A percentile compares a stretch with the other conserved stretches of the same genome.
Evolutionary conservation across 53 echinoderm and acorn worm species (phyloP).

Genomic region (Paracentrotus lividus): DNA sequence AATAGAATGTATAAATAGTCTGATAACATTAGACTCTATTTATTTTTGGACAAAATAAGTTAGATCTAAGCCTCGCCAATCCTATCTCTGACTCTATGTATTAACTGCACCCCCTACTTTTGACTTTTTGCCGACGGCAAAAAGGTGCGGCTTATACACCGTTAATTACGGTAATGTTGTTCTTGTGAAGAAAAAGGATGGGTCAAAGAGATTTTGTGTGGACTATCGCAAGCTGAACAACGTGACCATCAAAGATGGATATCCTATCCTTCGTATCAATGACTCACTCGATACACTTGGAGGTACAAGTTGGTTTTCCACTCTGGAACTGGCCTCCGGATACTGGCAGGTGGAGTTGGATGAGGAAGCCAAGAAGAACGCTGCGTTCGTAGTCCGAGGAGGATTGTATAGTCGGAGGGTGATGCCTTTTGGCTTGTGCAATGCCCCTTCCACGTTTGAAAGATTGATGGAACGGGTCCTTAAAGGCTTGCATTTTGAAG

Average conservation of each 20-base stretch:
- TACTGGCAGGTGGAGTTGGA: slow-evolving; percentile 78
- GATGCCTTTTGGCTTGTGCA: slow-evolving; percentile 75
- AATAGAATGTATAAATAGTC: too few relatives aligned
- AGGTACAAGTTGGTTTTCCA: slow-evolving; percentile 78
- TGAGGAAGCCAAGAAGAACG: slow-evolving; percentile 70
- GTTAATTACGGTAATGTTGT: too few relatives aligned
- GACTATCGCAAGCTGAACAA: slow-evolving; percentile 74
- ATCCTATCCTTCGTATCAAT: slow-evolving; percentile 74
- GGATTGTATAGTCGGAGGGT: slow-evolving; percentile 72
- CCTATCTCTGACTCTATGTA: too few relatives aligned
- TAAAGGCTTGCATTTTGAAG: slow-evolving; percentile 71
- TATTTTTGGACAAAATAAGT: too few relatives aligned
- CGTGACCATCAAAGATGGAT: slow-evolving; percentile 76
- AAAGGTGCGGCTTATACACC: too few relatives aligned
- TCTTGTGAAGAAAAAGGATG: slow-evolving; percentile 74
- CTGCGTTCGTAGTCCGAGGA: slow-evolving; percentile 73
- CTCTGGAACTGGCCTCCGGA: slow-evolving; percentile 66
- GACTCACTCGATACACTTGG: slow-evolving; percentile 72
- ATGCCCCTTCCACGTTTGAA: slow-evolving; percentile 75
- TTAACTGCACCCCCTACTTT: too few relatives aligned
- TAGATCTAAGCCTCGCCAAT: too few relatives aligned
- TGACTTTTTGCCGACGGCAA: too few relatives aligned
- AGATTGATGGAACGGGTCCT: slow-evolving; percentile 74
- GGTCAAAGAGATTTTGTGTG: slow-evolving; percentile 73
- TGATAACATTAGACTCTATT: too few relatives aligned